Percentiles rank a stretch among this genome's conserved stretches.
Conservation (phyloP, 2,797 vertebrate species). For the Malurus leucopterus region DNA sequence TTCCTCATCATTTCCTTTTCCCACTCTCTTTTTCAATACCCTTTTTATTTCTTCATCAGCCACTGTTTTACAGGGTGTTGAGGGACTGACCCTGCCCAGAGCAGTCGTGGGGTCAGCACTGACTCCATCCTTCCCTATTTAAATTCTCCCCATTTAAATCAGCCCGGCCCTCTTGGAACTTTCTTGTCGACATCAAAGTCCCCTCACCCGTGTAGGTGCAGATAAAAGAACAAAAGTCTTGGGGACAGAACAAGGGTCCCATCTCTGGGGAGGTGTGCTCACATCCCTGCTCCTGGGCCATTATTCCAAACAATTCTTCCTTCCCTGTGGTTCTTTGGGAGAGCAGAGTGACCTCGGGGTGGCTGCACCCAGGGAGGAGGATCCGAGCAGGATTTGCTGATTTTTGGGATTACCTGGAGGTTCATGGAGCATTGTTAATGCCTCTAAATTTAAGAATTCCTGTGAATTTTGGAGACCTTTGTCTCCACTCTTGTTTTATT, state of each 20-base stretch:
- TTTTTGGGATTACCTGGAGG: background rate
- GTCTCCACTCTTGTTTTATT: background rate
- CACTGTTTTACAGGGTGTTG: accelerated
- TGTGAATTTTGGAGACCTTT: background rate
- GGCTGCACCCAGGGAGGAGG: background rate
- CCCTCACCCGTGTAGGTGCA: background rate
- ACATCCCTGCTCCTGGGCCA: accelerated
- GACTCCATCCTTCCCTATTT: background rate
- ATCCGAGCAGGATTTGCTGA: too few species aligned
- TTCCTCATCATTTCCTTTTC: background rate
- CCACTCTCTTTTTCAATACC: background rate
- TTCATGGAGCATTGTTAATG: background rate
- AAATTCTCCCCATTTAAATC: background rate
- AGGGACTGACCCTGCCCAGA: background rate
- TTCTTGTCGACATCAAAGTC: background rate
- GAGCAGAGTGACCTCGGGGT: background rate
- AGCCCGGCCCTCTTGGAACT: background rate
- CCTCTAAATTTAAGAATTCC: background rate
- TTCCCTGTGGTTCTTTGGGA: background rate
- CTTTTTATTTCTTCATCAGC: accelerated
- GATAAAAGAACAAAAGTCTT: background rate
- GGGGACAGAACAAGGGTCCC: background rate
- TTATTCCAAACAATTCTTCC: background rate
- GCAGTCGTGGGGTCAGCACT: background rate
- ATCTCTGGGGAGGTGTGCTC: accelerated